Percentiles rank a stretch among this genome's conserved stretches.
phyloP scores from a whole-genome alignment of 1,140 invertebrate genomes.

The Diorhabda carinulata region DNA sequence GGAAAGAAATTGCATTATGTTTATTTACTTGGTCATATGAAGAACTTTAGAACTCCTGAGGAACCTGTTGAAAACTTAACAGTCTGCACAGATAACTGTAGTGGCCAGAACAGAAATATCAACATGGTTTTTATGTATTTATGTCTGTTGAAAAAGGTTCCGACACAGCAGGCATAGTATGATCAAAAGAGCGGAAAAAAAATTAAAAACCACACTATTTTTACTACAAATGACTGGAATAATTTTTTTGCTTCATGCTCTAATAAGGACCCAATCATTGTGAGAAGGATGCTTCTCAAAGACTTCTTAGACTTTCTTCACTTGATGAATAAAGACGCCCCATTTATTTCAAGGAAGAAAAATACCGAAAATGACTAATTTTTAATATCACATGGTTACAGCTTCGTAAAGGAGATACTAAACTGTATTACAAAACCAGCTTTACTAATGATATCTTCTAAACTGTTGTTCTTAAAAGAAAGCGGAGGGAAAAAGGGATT shows the following conservation, averaged over 20 bases:
- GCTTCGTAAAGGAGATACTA: not conserved
- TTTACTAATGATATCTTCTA: conserved; percentile 4
- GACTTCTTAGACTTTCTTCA: conserved; percentile 4
- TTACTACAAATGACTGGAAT: conserved; percentile 9
- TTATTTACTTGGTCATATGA: conserved; percentile 8
- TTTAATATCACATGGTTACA: conserved; percentile 10
- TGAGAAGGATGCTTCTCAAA: conserved; percentile 5
- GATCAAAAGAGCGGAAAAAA: conserved; percentile 12
- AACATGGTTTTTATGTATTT: conserved; percentile 18
- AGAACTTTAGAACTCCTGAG: too few relatives aligned
- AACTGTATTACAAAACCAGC: conserved; percentile 3
- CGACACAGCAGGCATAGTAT: conserved; percentile 9
- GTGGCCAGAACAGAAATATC: conserved; percentile 16
- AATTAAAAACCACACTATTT: conserved; percentile 7
- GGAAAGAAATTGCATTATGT: conserved; percentile 4
- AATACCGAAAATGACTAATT: not conserved
- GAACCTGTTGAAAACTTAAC: not conserved
- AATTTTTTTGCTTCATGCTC: conserved; percentile 5
- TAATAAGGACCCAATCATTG: not conserved
- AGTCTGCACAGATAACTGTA: conserved; percentile 19
- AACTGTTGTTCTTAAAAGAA: not conserved
- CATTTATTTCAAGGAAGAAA: conserved; percentile 4
- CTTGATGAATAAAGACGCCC: too few relatives aligned
- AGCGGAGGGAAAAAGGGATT: not conserved
- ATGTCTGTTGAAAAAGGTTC: conserved; percentile 4